Percentiles rank a stretch among this genome's conserved stretches.
phyloP scores from a whole-genome alignment of 2,113 vertebrate genomes.

The Lepisosteus osseus region DNA sequence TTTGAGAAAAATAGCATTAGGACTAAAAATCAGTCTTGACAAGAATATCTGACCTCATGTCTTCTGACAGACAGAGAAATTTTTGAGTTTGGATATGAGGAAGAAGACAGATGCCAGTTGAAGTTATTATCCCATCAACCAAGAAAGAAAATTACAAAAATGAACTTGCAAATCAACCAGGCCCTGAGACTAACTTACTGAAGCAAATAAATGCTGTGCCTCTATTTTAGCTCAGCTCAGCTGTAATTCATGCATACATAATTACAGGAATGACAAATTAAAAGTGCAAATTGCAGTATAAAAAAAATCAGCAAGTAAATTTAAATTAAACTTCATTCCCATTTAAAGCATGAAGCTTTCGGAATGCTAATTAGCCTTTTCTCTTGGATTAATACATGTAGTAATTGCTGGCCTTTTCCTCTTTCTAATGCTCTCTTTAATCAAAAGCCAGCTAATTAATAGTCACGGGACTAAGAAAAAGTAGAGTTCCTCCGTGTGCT shows the following conservation, averaged over 20 bases:
- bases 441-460: conserved; percentile 59
- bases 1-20: conserved; percentile 1
- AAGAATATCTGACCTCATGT: not conserved
- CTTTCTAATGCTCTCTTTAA: conserved; percentile 52
- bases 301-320: conserved; percentile 53
- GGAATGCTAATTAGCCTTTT: conserved; percentile 62
- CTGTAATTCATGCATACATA: conserved; percentile 49
- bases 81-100: conserved; percentile 10
- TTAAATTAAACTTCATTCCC: conserved; percentile 51
- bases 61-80: conserved; percentile 12
- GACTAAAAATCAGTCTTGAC: conserved; percentile 20
- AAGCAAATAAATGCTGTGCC: conserved; percentile 11
- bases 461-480: conserved; percentile 34
- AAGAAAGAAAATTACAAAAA: conserved; percentile 9
- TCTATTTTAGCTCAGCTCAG: conserved; percentile 31
- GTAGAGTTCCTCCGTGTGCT: conserved; percentile 19
- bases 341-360: conserved; percentile 37
- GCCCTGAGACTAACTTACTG: conserved; percentile 15
- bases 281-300: conserved; percentile 59
- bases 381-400: conserved; percentile 59
- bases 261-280: conserved; percentile 57
- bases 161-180: conserved; percentile 8
- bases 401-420: conserved; percentile 58
- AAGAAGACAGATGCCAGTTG: conserved; percentile 6
- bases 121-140: conserved; percentile 20